A percentile compares a stretch with the other conserved stretches of the same genome.
phyloP scores from a whole-genome alignment of 2,888 invertebrate genomes.

The Onchidella celtica region DNA sequence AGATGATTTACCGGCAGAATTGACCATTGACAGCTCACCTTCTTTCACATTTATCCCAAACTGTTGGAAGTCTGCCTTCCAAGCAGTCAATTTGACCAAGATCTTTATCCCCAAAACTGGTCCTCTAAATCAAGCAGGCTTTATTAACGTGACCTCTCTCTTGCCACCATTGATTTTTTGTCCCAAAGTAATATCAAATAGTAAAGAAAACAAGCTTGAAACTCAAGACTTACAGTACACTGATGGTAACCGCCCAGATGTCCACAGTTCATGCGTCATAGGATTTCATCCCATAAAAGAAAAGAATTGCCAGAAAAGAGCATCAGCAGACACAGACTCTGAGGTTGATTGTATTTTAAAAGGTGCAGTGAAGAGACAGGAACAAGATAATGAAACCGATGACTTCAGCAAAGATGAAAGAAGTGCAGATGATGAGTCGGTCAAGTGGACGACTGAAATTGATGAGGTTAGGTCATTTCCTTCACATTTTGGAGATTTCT shows the following conservation, averaged over 20 bases:
- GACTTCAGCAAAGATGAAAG: neutral
- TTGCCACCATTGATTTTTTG: no score
- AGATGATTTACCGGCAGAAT: conserved; percentile 19
- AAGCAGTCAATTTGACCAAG: conserved; percentile 2
- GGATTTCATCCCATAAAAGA: conserved; percentile 27
- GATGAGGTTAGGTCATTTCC: conserved; percentile 19
- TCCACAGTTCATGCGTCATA: no score
- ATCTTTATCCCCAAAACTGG: neutral
- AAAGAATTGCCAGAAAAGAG: no score
- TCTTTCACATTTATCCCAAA: conserved; percentile 1
- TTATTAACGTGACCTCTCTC: no score
- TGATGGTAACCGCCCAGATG: no score
- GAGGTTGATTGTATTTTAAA: neutral
- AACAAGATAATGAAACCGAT: neutral
- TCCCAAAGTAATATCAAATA: neutral
- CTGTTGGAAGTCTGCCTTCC: conserved; percentile 33
- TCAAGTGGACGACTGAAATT: conserved; percentile 1
- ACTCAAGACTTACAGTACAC: no score
- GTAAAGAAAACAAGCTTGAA: conserved; percentile 18
- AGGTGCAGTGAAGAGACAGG: neutral
- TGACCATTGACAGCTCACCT: neutral
- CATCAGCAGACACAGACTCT: neutral
- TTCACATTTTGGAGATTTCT: conserved; percentile 1
- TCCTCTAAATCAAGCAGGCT: neutral
- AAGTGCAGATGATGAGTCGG: neutral